Evolutionary conservation across 2,113 vertebrate species (phyloP).

Genomic region (Xyliphius kryptos): DNA sequence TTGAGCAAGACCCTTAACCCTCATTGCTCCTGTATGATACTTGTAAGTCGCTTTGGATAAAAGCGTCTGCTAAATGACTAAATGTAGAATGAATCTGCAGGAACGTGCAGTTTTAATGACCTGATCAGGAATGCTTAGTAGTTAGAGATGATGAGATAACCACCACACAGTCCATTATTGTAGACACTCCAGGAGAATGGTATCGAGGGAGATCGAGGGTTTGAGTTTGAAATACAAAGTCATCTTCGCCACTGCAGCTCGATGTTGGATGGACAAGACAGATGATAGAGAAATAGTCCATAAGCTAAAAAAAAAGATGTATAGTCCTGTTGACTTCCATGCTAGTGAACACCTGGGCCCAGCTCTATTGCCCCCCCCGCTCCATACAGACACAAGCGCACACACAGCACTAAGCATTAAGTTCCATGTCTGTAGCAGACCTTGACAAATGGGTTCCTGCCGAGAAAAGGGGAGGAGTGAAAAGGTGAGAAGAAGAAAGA

Average conservation of each 20-base stretch:
- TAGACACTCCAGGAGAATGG: no score
- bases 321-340: constrained; percentile 31
- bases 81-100: no score
- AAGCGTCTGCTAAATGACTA: no score
- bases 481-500: constrained; percentile 9
- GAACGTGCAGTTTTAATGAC: no score
- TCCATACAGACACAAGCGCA: constrained; percentile 11
- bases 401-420: constrained; percentile 27
- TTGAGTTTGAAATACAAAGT: no score
- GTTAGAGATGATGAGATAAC: no score
- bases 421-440: constrained; percentile 39
- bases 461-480: constrained; percentile 24
- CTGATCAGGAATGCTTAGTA: no score
- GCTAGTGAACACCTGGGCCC: constrained; percentile 37
- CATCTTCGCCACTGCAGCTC: not conserved
- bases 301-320: constrained; percentile 18
- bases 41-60: no score
- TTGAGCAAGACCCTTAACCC: no score
- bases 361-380: not conserved
- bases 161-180: no score
- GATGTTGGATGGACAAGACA: not conserved
- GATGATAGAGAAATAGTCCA: constrained; percentile 12
- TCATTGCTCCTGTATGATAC: no score
- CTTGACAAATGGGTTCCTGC: constrained; percentile 41
- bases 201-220: no score